A percentile compares a stretch with the other conserved stretches of the same genome.
phyloP scores from a whole-genome alignment of 2,888 invertebrate genomes.

The Rhimphoctona megacephalus region DNA sequence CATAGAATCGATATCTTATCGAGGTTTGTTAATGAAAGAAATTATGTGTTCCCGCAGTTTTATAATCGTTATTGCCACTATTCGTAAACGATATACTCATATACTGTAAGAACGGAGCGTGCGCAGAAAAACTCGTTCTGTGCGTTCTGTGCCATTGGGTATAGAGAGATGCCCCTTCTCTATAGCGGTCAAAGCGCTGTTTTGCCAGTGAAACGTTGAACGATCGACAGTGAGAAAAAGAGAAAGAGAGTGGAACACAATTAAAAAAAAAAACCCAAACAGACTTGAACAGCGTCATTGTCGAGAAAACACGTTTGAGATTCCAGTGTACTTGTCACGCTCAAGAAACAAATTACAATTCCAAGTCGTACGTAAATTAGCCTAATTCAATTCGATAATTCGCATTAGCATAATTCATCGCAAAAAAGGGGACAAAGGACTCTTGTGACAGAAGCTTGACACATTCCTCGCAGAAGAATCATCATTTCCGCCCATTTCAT shows the following conservation, averaged over 20 bases:
- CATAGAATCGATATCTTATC: conserved; percentile 43
- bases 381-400: neutral
- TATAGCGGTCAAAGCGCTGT: neutral
- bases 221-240: neutral
- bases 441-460: conserved; percentile 4
- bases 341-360: conserved; percentile 8
- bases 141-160: neutral
- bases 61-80: neutral
- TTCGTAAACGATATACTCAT: neutral
- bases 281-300: conserved; percentile 62
- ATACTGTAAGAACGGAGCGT: conserved; percentile 15
- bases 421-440: neutral
- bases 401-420: neutral
- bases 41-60: conserved; percentile 6
- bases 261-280: conserved; percentile 54
- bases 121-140: conserved; percentile 27
- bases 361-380: conserved; percentile 37
- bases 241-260: conserved; percentile 24
- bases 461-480: conserved; percentile 40
- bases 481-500: conserved; percentile 47
- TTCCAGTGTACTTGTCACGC: conserved; percentile 10
- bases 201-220: conserved; percentile 10
- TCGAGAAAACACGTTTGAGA: conserved; percentile 12
- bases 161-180: neutral
- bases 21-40: conserved; percentile 15